Base-by-base conservation (phyloP, 2,113 vertebrate species). In the Atrichornis clamosus region DNA sequence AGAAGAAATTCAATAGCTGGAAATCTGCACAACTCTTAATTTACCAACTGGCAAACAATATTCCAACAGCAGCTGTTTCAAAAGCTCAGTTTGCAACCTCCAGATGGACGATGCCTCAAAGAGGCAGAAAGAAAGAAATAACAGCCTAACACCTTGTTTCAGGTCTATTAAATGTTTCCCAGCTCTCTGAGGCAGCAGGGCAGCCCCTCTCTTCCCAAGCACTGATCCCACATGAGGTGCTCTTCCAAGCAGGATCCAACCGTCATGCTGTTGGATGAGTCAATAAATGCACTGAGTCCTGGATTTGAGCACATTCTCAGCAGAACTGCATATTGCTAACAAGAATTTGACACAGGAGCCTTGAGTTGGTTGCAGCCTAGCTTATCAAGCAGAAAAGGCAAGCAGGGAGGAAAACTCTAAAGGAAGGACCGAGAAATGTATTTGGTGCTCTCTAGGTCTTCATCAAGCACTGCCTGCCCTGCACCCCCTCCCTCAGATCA, bases 401-500 rank as follows among this genome's bases (percentile, higher is more conserved):
- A 76, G 35, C 23, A 64, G 1, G 2, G 35, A 83, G 35, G 11
- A 90, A 88, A 80, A 26, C 16, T 55, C 63, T 24, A 77, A 87
- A 55, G 1, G 3, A 15, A 69, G 3, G 12, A 33, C 6, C 11
- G 49, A 58, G 67, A 86, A 65, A 68, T 6, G 14, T 11, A 17
- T 7, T 39, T 30, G 10, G 22, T 83, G 27, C 24, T 80, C 53
- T 67, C 27, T 11, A 58, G 24, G 20, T 49, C 2, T 1, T 30
- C 42, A 68, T 14, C 68, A 90, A 86, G n/a, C 41, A 33, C 21
- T 1, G 1, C 7, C 46, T 65, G 30, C 32, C 37, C 37, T 50
- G 27, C 17, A 32, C 0, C 0, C 5, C 5, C 6, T 39, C 55
- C 28, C 23, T 44, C 13, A 7, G 26, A 22, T 21, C 6, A 5